phyloP scores from a whole-genome alignment of 2,113 vertebrate genomes.

The Limanda limanda region DNA sequence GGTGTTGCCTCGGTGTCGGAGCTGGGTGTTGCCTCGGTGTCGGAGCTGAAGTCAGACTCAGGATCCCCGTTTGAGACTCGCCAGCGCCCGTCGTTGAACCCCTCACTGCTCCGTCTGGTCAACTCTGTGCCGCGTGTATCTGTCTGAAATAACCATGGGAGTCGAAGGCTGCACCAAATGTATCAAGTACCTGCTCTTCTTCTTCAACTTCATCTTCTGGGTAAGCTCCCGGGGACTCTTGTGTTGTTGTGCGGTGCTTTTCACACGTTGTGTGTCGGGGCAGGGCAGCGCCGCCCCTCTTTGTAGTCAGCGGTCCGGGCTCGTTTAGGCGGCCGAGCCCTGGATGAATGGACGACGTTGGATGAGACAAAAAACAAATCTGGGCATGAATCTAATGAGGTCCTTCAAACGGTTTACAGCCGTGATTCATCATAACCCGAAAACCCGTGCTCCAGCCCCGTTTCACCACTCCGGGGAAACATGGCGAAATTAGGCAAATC shows the following conservation, averaged over 20 bases:
- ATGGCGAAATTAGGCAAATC: not conserved
- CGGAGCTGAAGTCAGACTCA: not conserved
- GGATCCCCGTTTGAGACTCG: not conserved
- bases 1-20: constrained; percentile 74
- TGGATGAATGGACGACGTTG: not conserved
- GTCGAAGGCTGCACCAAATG: constrained; percentile 97
- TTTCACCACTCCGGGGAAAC: not conserved
- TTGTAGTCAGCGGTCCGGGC: not conserved
- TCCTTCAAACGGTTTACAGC: not conserved
- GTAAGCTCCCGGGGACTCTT: constrained; percentile 76
- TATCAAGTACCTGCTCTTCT: constrained; percentile 96
- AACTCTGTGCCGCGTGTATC: not conserved
- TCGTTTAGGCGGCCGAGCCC: not conserved
- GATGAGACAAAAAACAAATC: not conserved
- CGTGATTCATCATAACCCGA: not conserved
- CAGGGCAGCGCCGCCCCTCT: constrained; percentile 14
- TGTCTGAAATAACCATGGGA: constrained; percentile 81
- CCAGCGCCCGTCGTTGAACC: not conserved
- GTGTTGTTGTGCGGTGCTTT: not conserved
- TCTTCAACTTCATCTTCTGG: constrained; percentile 98
- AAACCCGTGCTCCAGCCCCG: rapidly evolving
- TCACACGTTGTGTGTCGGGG: not conserved
- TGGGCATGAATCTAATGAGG: rapidly evolving
- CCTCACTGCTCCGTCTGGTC: not conserved
- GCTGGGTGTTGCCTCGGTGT: constrained; percentile 74